A percentile compares a stretch with the other conserved stretches of the same genome.
phyloP scores from a whole-genome alignment of 2,888 invertebrate species.

The Bombyx huttoni region DNA sequence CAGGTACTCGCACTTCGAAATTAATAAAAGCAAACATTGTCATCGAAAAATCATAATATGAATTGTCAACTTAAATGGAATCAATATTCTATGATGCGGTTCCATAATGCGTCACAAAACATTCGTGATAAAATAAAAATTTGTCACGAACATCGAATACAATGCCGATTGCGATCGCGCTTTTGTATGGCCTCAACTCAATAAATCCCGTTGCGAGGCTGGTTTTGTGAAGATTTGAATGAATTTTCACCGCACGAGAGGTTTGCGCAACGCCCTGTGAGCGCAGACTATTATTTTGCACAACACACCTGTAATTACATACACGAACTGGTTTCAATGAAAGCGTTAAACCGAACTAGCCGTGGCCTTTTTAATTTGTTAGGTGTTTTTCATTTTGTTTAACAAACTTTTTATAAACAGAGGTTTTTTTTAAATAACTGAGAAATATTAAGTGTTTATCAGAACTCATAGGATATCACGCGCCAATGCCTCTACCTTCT shows the following conservation, averaged over 20 bases:
- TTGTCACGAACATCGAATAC: constrained; percentile 39
- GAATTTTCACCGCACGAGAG: constrained; percentile 40
- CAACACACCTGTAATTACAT: constrained; percentile 27
- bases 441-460: too few relatives aligned
- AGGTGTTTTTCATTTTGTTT: background rate
- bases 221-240: constrained; percentile 52
- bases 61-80: background rate
- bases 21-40: background rate
- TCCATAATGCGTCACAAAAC: constrained; percentile 16
- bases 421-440: too few relatives aligned
- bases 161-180: constrained; percentile 34
- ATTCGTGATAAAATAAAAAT: constrained; percentile 33
- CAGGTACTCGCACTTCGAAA: background rate
- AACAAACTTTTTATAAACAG: too few relatives aligned
- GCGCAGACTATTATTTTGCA: constrained; percentile 8
- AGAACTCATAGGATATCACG: too few relatives aligned
- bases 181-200: constrained; percentile 48
- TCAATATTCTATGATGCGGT: constrained; percentile 3
- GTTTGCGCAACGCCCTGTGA: constrained; percentile 18
- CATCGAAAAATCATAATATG: background rate
- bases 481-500: too few relatives aligned
- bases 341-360: constrained; percentile 24
- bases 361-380: constrained; percentile 5
- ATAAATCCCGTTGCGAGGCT: constrained; percentile 45
- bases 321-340: constrained; percentile 21